Conservation (phyloP, 2,888 invertebrate species). For the Ariolimax columbianus region DNA sequence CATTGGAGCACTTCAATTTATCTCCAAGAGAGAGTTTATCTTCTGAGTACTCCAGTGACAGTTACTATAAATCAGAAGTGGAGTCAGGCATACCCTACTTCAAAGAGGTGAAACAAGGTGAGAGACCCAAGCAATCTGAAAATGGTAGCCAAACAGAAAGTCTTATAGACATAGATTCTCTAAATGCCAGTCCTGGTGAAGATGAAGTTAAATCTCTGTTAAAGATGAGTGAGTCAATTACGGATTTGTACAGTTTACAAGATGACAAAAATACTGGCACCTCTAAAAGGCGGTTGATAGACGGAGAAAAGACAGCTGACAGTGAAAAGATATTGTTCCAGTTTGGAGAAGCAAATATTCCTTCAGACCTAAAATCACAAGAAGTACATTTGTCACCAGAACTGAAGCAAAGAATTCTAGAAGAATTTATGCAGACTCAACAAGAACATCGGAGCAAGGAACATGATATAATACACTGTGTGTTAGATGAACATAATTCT, state of each 20-base stretch:
- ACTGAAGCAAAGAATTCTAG: slow-evolving; percentile 48
- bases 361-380: slow-evolving; percentile 6
- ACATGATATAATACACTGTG: background rate
- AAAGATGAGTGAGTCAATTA: background rate
- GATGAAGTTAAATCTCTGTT: background rate
- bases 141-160: slow-evolving; percentile 49
- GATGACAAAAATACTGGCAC: background rate
- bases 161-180: background rate
- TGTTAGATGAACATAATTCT: background rate
- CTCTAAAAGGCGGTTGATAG: background rate
- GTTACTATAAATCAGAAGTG: slow-evolving; percentile 38
- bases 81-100: slow-evolving; percentile 51
- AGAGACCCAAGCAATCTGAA: slow-evolving; percentile 40
- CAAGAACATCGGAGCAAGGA: background rate
- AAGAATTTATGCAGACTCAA: slow-evolving; percentile 28
- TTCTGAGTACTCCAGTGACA: slow-evolving; percentile 40
- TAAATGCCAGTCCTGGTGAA: background rate
- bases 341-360: background rate
- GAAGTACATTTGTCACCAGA: slow-evolving; percentile 40
- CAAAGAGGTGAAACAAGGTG: slow-evolving; percentile 30
- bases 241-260: background rate
- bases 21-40: slow-evolving; percentile 26
- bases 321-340: background rate
- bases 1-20: background rate
- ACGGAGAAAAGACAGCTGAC: background rate